A percentile compares a stretch with the other conserved stretches of the same genome.
phyloP scores from a whole-genome alignment of 2,797 vertebrate species.

The Chelon auratus region DNA sequence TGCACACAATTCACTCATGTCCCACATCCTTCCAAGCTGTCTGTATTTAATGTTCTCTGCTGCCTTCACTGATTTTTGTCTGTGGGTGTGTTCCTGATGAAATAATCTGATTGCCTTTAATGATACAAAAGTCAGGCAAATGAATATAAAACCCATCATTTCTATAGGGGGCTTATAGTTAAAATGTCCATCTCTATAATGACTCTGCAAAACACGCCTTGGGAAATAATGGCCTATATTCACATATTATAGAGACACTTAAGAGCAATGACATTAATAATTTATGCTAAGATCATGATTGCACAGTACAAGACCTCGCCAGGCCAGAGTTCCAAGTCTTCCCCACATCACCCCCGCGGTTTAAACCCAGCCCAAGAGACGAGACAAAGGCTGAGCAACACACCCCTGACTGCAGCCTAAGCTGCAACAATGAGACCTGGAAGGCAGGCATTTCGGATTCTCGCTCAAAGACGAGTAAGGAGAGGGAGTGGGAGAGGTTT shows the following conservation, averaged over 20 bases:
- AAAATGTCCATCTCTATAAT: slow-evolving; percentile 21
- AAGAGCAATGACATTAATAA: slow-evolving; percentile 1
- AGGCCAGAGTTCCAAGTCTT: slow-evolving; percentile 1
- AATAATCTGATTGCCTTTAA: neutral
- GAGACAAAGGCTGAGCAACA: slow-evolving; percentile 84
- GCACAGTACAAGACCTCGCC: slow-evolving; percentile 1
- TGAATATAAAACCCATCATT: neutral
- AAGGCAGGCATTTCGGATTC: slow-evolving; percentile 59
- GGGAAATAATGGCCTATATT: slow-evolving; percentile 41
- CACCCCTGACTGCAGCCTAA: slow-evolving; percentile 71
- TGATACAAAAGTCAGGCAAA: neutral
- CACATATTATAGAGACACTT: slow-evolving; percentile 27
- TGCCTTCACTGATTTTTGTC: slow-evolving; percentile 6
- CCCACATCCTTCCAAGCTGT: neutral
- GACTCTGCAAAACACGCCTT: slow-evolving; percentile 20
- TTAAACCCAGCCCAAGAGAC: slow-evolving; percentile 54
- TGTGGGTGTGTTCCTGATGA: neutral
- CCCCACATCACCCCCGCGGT: slow-evolving; percentile 23
- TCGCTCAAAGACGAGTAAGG: neutral
- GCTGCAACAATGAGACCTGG: slow-evolving; percentile 76
- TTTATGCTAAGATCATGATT: neutral
- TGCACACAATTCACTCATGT: neutral
- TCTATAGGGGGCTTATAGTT: slow-evolving; percentile 1
- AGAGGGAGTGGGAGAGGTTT: slow-evolving; percentile 47
- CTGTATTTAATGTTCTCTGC: neutral